Percentiles rank a stretch among this genome's conserved stretches.
These are phyloP conservation scores for Atethmia centrago DNA, from an alignment of 2,888 invertebrate species.

Conservation along the genomic window DNA sequence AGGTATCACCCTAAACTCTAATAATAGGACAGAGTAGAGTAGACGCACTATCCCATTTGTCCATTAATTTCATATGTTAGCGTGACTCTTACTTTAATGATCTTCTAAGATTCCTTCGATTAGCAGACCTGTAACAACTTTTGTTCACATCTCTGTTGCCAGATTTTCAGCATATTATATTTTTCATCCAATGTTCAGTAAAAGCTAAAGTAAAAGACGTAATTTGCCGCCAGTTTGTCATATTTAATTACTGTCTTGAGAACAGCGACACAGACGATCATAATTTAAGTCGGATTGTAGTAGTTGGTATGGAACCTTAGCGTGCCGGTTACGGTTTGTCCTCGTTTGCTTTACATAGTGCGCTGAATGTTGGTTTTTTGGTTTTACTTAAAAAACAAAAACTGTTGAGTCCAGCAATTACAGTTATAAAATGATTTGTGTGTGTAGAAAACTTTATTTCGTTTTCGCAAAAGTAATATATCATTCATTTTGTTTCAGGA, in stretches of 20 bases:
- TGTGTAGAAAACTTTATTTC: constrained; percentile 8
- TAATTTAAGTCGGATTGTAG: constrained; percentile 53
- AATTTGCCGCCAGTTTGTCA: constrained; percentile 62
- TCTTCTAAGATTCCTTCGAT: neutral
- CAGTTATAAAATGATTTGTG: constrained; percentile 1
- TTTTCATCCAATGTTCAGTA: constrained; percentile 42
- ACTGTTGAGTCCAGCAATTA: neutral
- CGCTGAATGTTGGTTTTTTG: neutral
- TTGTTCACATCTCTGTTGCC: constrained; percentile 1
- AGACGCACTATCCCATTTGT: constrained; percentile 5
- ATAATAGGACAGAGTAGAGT: constrained; percentile 27
- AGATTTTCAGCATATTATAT: constrained; percentile 29
- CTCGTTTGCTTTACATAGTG: constrained; percentile 40
- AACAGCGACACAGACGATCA: constrained; percentile 53
- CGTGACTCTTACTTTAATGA: constrained; percentile 18
- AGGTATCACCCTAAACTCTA: neutral
- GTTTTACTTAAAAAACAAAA: constrained; percentile 16
- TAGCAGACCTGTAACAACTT: constrained; percentile 13
- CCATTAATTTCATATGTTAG: constrained; percentile 12
- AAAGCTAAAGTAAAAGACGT: constrained; percentile 46
- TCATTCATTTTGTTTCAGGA: constrained; percentile 73
- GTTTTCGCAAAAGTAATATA: constrained; percentile 51
- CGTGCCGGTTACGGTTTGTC: constrained; percentile 44
- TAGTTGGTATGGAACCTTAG: constrained; percentile 45
- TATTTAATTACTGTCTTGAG: constrained; percentile 65